Base-by-base conservation (phyloP, 2,797 vertebrate species). In the Enteromius thamalakanensis region DNA sequence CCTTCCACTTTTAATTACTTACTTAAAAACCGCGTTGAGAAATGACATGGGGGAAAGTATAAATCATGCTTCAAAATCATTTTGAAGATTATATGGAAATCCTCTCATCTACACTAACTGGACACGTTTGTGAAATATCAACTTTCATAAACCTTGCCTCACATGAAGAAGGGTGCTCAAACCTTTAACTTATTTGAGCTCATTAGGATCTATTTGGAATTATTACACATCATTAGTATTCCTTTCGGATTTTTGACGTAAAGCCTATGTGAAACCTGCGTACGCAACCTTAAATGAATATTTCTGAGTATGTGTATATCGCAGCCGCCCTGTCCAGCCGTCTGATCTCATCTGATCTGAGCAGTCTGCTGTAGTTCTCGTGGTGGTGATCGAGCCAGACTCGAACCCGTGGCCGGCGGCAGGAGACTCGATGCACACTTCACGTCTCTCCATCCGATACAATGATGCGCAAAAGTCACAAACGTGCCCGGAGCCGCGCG, bases 401-500 rank as follows among this genome's bases (percentile, higher is more conserved):
- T 68, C 21, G 49, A 69, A 58, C 65, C 78, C n/a, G 21, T 6
- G 32, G 17, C 67, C 65, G 26, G 10, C 34, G 10, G 14, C 60
- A 29, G 26, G 60, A 17, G 26, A 32, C 26, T 15, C 26, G 6
- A 29, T 29, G 12, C 26, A 21, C 70, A 72, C 29, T 34, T 49
- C 51, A 17, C 17, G 7, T 79, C 21, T 53, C 47, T n/a, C 42
- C 45, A 67, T 53, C 47, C 17, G 34, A 55, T 40, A 23, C 42
- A 32, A 64, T 8, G 60, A 17, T 64, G 60, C 26, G 26, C 60
- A 21, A 42, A 69, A 79, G 32, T 51, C 49, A 17, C 14, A 64
- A 64, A 64, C 6, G 60, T 29, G 58, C 23, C 58, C 64, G 7
- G n/a, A 68, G n/a, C 21, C 14, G 45, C 34, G 19, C 67, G 90